phyloP scores from a whole-genome alignment of 2,888 invertebrate genomes.

The Pterostichus madidus region DNA sequence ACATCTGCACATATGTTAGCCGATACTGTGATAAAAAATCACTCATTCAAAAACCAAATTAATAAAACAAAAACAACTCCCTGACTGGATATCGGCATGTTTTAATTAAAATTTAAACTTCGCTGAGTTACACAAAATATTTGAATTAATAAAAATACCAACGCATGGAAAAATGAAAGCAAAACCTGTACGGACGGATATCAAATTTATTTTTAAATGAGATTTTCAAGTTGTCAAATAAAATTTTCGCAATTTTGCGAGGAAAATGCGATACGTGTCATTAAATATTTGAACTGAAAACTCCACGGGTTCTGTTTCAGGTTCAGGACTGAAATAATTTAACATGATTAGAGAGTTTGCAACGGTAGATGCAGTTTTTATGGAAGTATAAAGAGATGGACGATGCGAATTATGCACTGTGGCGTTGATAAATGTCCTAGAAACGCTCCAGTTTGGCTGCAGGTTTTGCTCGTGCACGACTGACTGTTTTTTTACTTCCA shows the following conservation, averaged over 20 bases:
- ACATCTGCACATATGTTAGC: too few species aligned
- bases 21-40: too few species aligned
- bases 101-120: conserved; percentile 25
- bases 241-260: conserved; percentile 32
- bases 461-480: background rate
- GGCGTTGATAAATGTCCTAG: conserved; percentile 18
- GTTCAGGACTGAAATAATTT: conserved; percentile 12
- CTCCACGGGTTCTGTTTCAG: conserved; percentile 20
- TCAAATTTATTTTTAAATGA: conserved; percentile 39
- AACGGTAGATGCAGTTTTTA: conserved; percentile 5
- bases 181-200: too few species aligned
- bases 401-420: background rate
- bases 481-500: background rate
- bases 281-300: conserved; percentile 20
- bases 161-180: conserved; percentile 14
- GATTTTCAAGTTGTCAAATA: conserved; percentile 39
- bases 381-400: background rate
- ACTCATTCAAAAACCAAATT: background rate
- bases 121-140: background rate
- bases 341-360: conserved; percentile 30
- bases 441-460: background rate
- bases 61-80: conserved; percentile 17
- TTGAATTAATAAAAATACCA: conserved; percentile 45
- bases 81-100: background rate
- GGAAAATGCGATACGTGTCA: conserved; percentile 19